Percentiles rank a stretch among this genome's conserved stretches.
phyloP scores from a whole-genome alignment of 2,888 invertebrate species.

The Andrena dorsata region DNA sequence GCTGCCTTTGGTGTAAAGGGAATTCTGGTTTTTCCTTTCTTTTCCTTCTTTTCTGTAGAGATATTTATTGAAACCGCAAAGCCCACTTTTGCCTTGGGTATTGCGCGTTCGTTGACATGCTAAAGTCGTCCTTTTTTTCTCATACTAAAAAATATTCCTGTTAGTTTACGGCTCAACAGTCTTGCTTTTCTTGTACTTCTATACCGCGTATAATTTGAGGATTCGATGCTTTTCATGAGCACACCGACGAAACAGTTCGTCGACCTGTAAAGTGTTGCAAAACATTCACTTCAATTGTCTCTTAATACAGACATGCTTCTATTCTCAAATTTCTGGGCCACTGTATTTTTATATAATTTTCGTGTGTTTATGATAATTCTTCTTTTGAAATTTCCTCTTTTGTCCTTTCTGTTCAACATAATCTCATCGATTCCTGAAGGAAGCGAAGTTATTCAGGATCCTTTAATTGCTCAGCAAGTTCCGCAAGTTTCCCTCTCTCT shows the following conservation, averaged over 20 bases:
- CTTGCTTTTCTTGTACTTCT: too few species aligned
- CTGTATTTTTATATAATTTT: neutral
- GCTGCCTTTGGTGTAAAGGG: conserved; percentile 68
- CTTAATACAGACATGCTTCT: neutral
- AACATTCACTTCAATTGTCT: too few species aligned
- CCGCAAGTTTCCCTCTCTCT: neutral
- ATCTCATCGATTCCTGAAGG: neutral
- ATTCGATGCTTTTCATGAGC: too few species aligned
- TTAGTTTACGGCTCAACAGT: neutral
- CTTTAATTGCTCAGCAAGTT: conserved; percentile 7
- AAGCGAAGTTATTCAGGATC: conserved; percentile 4
- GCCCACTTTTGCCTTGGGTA: conserved; percentile 25
- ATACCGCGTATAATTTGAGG: too few species aligned
- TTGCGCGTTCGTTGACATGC: neutral
- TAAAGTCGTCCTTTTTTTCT: neutral
- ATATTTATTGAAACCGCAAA: conserved; percentile 39
- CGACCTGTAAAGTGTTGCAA: too few species aligned
- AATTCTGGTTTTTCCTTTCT: conserved; percentile 55
- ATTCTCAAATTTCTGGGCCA: neutral
- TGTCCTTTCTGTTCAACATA: neutral
- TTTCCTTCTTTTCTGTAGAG: conserved; percentile 5
- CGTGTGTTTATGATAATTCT: neutral
- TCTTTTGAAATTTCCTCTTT: neutral
- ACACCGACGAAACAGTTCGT: too few species aligned
- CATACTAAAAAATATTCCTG: neutral